These are phyloP conservation scores for Autographa pulchrina DNA, from an alignment of 2,888 invertebrate species.

Conservation along the genomic window DNA sequence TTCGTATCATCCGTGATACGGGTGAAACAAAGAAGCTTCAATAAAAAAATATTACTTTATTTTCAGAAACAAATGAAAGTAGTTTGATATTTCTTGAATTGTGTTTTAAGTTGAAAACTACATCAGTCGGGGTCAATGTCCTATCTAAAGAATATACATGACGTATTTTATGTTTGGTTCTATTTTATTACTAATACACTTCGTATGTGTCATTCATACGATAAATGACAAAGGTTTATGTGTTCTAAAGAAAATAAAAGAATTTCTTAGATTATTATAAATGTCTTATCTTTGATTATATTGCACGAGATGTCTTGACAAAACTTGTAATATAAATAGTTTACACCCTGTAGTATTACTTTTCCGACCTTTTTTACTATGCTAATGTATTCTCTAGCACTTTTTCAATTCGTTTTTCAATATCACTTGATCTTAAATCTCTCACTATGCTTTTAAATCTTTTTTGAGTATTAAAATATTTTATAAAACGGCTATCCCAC, in stretches of 20 bases:
- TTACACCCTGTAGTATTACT: too few species aligned
- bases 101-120: neutral
- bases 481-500: too few species aligned
- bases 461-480: too few species aligned
- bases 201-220: neutral
- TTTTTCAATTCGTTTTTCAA: too few species aligned
- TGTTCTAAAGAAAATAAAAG: neutral
- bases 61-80: neutral
- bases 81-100: neutral
- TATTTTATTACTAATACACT: neutral
- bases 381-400: too few species aligned
- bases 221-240: neutral
- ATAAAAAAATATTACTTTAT: neutral
- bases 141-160: neutral
- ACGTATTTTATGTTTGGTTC: neutral
- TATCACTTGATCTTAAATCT: too few species aligned
- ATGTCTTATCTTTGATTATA: too few species aligned
- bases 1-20: neutral
- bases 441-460: too few species aligned
- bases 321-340: too few species aligned
- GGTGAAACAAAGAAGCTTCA: neutral
- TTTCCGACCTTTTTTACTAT: too few species aligned
- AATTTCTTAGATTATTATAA: too few species aligned
- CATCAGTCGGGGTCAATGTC: neutral
- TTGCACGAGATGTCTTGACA: too few species aligned